A percentile compares a stretch with the other conserved stretches of the same genome.
These are phyloP conservation scores for Cyphomyrus plagiostoma DNA, from an alignment of 2,113 vertebrate species.

Conservation along the genomic window DNA sequence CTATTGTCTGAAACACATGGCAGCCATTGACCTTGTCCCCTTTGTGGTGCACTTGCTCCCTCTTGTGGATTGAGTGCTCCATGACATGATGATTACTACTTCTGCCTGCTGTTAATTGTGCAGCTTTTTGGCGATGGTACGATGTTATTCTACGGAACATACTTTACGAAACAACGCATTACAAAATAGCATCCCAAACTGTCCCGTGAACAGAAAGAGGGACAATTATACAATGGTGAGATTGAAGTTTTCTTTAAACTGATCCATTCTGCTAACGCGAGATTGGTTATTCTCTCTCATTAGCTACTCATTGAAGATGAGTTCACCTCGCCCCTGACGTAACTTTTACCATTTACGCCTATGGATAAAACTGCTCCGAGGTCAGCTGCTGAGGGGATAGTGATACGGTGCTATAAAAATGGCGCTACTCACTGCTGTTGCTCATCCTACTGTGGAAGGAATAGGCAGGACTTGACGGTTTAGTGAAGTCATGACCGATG, in stretches of 20 bases:
- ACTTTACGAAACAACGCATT: background rate
- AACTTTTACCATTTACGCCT: background rate
- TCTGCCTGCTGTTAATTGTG: background rate
- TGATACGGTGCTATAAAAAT: background rate
- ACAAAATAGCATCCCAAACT: background rate
- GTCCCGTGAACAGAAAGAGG: background rate
- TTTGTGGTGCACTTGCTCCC: background rate
- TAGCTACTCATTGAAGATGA: background rate
- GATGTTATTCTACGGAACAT: background rate
- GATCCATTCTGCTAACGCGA: background rate
- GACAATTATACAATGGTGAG: background rate
- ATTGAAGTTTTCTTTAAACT: background rate
- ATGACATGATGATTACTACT: background rate
- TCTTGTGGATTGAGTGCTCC: background rate
- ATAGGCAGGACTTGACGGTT: constrained; percentile 68
- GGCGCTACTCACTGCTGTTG: constrained; percentile 51
- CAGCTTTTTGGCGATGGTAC: background rate
- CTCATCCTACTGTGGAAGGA: constrained; percentile 64
- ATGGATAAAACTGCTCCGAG: background rate
- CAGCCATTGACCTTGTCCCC: background rate
- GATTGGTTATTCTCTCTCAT: background rate
- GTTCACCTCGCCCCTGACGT: background rate
- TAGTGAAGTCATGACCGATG: constrained; percentile 75
- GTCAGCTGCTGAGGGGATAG: background rate
- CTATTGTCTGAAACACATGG: background rate